Evolutionary conservation across 1,140 invertebrate species (phyloP).

Genomic region (Eupeodes corollae): DNA sequence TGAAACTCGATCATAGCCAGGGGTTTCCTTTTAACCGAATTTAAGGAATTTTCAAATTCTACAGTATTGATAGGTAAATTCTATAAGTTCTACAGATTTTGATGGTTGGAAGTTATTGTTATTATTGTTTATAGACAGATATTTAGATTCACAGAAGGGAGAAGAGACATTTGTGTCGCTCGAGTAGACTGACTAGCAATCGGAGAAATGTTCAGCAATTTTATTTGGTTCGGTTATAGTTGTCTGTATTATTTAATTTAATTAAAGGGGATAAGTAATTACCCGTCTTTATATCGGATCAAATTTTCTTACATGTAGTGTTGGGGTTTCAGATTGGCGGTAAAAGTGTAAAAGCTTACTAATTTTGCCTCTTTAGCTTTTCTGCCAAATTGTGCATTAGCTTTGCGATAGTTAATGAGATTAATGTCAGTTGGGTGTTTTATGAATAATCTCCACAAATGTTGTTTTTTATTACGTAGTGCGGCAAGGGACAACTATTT

Average conservation of each 20-base stretch:
- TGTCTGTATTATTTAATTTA: background rate
- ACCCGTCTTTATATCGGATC: constrained; percentile 7
- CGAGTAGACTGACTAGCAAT: constrained; percentile 3
- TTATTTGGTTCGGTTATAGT: background rate
- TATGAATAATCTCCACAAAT: constrained; percentile 5
- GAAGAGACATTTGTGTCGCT: constrained; percentile 3
- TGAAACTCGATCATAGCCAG: constrained; percentile 3
- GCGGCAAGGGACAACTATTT: background rate
- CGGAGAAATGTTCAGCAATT: constrained; percentile 7
- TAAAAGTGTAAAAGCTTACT: constrained; percentile 2
- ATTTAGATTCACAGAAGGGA: background rate
- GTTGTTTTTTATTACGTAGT: constrained; percentile 6
- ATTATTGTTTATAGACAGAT: background rate
- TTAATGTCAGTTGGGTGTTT: background rate
- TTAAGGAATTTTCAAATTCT: constrained; percentile 4
- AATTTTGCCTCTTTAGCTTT: constrained; percentile 1
- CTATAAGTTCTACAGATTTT: background rate
- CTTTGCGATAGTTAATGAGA: background rate
- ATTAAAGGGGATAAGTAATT: constrained; percentile 1
- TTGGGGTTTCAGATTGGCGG: background rate
- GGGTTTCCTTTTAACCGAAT: constrained; percentile 5
- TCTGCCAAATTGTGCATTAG: constrained; percentile 1
- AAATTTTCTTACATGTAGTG: constrained; percentile 3
- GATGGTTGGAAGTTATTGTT: background rate
- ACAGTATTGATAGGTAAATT: background rate